Conservation (phyloP, 2,888 invertebrate genomes). For the Micoletzkya japonica region DNA sequence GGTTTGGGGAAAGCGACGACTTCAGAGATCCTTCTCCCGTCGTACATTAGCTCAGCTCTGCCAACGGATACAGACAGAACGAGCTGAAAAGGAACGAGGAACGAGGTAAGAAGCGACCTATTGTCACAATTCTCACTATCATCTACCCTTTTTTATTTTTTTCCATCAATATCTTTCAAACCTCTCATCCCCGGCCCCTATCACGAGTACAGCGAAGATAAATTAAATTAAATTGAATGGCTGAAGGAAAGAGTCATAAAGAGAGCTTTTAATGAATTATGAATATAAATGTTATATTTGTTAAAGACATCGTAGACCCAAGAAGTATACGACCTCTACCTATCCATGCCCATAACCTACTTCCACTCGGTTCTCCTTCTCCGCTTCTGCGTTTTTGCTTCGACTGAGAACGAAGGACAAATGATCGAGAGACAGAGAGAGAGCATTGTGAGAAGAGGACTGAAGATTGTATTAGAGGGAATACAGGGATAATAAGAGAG, state of each 20-base stretch:
- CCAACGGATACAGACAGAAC: conserved; percentile 57
- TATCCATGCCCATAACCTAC: too few species aligned
- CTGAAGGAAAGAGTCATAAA: neutral
- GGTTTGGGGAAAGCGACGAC: conserved; percentile 97
- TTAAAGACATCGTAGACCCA: too few species aligned
- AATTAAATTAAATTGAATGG: neutral
- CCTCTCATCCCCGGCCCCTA: neutral
- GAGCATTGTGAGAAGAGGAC: conserved; percentile 46
- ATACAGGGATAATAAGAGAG: neutral
- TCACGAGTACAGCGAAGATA: too few species aligned
- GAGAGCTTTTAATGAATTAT: neutral
- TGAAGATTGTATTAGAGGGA: neutral
- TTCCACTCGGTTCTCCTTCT: conserved; percentile 51
- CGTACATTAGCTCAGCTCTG: conserved; percentile 83
- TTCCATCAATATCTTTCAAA: neutral
- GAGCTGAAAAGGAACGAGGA: conserved; percentile 34
- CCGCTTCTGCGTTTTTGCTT: conserved; percentile 50
- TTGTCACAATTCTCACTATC: neutral
- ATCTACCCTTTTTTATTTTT: neutral
- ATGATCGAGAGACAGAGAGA: conserved; percentile 53
- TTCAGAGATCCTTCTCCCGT: conserved; percentile 93
- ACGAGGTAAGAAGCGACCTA: neutral
- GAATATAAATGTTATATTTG: neutral
- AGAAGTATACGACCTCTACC: too few species aligned
- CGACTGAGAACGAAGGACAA: conserved; percentile 54